Evolutionary conservation across 2,113 vertebrate species (phyloP).

Genomic region (Poeciliopsis occidentalis): DNA sequence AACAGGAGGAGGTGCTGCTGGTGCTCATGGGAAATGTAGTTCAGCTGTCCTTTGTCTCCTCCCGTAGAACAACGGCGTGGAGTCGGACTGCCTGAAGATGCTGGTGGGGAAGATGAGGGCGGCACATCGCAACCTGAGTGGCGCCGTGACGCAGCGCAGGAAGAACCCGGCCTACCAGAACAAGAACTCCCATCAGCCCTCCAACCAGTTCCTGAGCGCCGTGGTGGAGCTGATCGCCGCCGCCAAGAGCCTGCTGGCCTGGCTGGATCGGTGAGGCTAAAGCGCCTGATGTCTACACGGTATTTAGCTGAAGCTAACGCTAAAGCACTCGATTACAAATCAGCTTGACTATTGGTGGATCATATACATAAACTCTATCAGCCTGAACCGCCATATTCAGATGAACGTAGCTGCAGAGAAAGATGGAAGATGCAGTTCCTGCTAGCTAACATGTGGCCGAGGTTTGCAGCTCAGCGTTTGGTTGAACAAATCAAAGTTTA

Average conservation of each 20-base stretch:
- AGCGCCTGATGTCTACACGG: too few species aligned
- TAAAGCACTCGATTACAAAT: too few species aligned
- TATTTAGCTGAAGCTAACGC: too few species aligned
- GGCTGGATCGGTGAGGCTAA: slow-evolving; percentile 88
- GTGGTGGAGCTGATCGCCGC: slow-evolving; percentile 94
- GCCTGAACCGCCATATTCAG: too few species aligned
- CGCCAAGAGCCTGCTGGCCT: slow-evolving; percentile 90
- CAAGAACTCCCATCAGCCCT: slow-evolving; percentile 85
- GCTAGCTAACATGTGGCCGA: too few species aligned
- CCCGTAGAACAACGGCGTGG: slow-evolving; percentile 90
- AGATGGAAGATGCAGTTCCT: too few species aligned
- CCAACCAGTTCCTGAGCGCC: slow-evolving; percentile 92
- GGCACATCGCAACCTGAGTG: slow-evolving; percentile 85
- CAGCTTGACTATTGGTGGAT: too few species aligned
- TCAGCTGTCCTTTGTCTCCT: not conserved
- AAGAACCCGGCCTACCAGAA: slow-evolving; percentile 85
- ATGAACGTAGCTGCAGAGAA: too few species aligned
- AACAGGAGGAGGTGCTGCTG: not conserved
- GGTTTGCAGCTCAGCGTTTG: too few species aligned
- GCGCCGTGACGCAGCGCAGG: slow-evolving; percentile 84
- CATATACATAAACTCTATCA: too few species aligned
- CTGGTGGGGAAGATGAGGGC: slow-evolving; percentile 87
- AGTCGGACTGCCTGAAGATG: slow-evolving; percentile 92
- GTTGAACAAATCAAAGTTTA: too few species aligned
- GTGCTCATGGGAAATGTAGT: slow-evolving; percentile 2